Evolutionary conservation across 2,888 invertebrate species (phyloP).

Genomic region (Ormyrus rosae): DNA sequence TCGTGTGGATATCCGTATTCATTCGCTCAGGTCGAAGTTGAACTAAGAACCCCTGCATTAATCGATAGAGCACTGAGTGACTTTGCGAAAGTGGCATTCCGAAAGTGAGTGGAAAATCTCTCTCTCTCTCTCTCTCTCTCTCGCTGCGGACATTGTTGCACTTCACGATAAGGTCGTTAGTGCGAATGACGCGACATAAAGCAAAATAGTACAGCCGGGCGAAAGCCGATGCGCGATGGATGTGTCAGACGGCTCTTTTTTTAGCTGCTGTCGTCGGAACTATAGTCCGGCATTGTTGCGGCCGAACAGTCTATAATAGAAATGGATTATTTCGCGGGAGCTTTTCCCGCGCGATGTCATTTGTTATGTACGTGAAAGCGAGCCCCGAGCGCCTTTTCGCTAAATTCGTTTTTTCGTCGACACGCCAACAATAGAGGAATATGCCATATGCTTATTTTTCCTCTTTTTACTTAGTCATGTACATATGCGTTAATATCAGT

Average conservation of each 20-base stretch:
- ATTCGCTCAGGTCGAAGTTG: background rate
- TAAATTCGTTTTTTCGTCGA: slow-evolving; percentile 29
- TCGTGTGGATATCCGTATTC: background rate
- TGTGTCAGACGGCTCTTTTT: slow-evolving; percentile 26
- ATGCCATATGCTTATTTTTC: slow-evolving; percentile 49
- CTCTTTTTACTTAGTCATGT: slow-evolving; percentile 40
- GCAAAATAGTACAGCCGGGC: slow-evolving; percentile 32
- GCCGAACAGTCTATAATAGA: slow-evolving; percentile 46
- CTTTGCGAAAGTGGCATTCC: slow-evolving; percentile 58
- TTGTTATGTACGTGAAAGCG: slow-evolving; percentile 31
- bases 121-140: no score
- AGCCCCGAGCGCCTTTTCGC: slow-evolving; percentile 28
- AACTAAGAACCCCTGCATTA: slow-evolving; percentile 2
- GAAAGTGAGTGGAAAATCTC: slow-evolving; percentile 29
- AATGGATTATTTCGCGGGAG: slow-evolving; percentile 53
- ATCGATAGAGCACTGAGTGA: slow-evolving; percentile 49
- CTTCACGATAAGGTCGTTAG: slow-evolving; percentile 58
- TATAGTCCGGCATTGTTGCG: slow-evolving; percentile 9
- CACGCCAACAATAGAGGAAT: slow-evolving; percentile 8
- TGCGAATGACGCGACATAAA: slow-evolving; percentile 56
- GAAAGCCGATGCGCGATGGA: slow-evolving; percentile 38
- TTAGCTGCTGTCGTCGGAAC: slow-evolving; percentile 30
- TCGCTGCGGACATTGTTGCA: slow-evolving; percentile 47
- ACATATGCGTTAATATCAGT: background rate
- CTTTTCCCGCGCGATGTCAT: slow-evolving; percentile 37